Base-by-base conservation (phyloP, 2,797 vertebrate genomes). In the Melanotaenia maccullochi region DNA sequence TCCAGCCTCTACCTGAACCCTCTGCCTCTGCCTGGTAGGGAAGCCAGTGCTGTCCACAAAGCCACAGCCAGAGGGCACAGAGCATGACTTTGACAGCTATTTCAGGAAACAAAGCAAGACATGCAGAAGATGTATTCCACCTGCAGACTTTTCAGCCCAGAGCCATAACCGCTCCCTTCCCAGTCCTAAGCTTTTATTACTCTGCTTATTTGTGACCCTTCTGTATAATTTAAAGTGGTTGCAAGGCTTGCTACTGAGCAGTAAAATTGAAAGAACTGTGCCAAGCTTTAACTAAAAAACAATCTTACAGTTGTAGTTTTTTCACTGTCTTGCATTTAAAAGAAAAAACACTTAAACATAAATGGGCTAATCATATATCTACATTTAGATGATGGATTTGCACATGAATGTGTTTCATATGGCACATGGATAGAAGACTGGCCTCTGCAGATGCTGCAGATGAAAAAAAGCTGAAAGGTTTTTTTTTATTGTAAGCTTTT, bases 11-110 rank as follows among this genome's bases (percentile, higher is more conserved):
- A 51, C 33, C 20, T 9, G 0, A 66, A 71, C 66, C 59, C n/a
- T n/a, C 9, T 5, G 13, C 59, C 54, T 78, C 35, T 63, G 7
- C 18, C 65, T 22, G 64, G 47, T 59, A 64, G 65, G 40, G 62
- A 65, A 77, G 67, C 60, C 25, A 11, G 22, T 35, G 5, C 54
- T 25, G 70, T 79, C 77, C 63, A 40, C 44, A 35, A 65, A 65
- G 77, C 78, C 68, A 73, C 78, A 65, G 61, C 64, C 75, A 70
- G 68, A 74, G 65, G 67, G 67, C 66, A 74, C 65, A 0, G 79
- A 73, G 62, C 65, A 59, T 6, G 28, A 47, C 47, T 70, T 78
- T 76, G 58, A 62, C 76, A 66, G 76, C 68, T 51, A 69, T 76
- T 67, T 9, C 67, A 81, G 83, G 56, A 87, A 87, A 64, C 42